Conservation (phyloP, 2,113 vertebrate species). For the Pteruthius melanotis region DNA sequence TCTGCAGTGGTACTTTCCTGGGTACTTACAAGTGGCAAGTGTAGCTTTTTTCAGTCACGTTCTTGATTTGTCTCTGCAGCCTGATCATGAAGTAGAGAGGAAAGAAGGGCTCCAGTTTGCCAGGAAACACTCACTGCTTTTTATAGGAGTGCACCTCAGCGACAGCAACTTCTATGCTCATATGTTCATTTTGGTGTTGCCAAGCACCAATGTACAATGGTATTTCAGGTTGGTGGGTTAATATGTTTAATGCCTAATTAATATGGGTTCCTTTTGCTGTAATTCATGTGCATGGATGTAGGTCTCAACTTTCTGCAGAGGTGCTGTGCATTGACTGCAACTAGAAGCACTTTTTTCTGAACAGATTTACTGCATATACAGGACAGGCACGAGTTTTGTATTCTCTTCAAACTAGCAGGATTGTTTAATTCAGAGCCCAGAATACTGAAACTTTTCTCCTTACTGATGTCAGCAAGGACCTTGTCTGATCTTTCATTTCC, state of each 20-base stretch:
- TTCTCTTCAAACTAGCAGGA: not conserved
- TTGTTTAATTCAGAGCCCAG: not conserved
- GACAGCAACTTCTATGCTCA: rapidly evolving
- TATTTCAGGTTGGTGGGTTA: not conserved
- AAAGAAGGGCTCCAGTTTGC: slow-evolving; percentile 69
- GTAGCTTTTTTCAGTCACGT: too few relatives aligned
- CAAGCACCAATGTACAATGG: not conserved
- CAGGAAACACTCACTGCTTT: slow-evolving; percentile 56
- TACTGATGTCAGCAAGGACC: not conserved
- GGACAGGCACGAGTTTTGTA: not conserved
- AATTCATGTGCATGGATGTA: not conserved
- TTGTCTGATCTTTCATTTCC: not conserved
- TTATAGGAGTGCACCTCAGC: slow-evolving; percentile 39
- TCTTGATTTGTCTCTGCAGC: not conserved
- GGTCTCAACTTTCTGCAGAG: not conserved
- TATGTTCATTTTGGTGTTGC: not conserved
- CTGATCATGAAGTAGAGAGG: slow-evolving; percentile 41
- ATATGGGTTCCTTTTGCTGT: not conserved
- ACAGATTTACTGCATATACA: not conserved
- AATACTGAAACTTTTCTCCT: not conserved
- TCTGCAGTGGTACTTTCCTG: too few relatives aligned
- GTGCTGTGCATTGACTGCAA: not conserved
- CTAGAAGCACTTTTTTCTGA: not conserved
- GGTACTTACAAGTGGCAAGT: too few relatives aligned
- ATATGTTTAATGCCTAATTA: not conserved